Percentiles rank a stretch among this genome's conserved stretches.
Evolutionary conservation across 2,113 vertebrate species (phyloP).

Genomic region (Nanger granti): DNA sequence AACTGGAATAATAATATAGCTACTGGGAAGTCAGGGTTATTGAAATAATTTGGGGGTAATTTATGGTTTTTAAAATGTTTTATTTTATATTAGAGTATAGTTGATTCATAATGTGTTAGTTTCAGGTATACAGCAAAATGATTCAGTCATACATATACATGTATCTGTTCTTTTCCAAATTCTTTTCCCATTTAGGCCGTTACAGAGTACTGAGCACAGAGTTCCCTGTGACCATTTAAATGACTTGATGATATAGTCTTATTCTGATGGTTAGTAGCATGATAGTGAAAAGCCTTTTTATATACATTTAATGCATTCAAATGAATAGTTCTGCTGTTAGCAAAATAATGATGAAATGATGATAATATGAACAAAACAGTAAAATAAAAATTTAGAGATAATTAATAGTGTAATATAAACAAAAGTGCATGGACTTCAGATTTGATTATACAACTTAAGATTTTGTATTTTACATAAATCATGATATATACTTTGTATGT

Average conservation of each 20-base stretch:
- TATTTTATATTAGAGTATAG: neutral
- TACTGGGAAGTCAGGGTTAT: slow-evolving; percentile 34
- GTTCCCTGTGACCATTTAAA: neutral
- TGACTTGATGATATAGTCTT: neutral
- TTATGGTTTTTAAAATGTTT: neutral
- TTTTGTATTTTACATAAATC: neutral
- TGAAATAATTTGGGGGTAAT: neutral
- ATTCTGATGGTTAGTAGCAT: neutral
- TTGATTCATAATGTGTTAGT: neutral
- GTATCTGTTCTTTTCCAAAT: neutral
- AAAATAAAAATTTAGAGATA: neutral
- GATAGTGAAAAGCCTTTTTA: neutral
- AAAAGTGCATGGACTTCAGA: slow-evolving; percentile 17
- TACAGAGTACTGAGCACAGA: neutral
- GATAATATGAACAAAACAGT: neutral
- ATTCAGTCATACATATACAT: neutral
- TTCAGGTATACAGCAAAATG: neutral
- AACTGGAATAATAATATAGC: slow-evolving; percentile 65
- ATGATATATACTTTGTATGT: neutral
- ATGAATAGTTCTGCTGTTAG: neutral
- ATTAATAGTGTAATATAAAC: neutral
- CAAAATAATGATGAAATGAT: neutral
- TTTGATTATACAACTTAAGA: neutral
- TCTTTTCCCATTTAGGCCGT: neutral
- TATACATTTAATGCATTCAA: neutral